These are phyloP conservation scores for Hyla sarda DNA, from an alignment of 2,113 vertebrate species.

Conservation along the genomic window DNA sequence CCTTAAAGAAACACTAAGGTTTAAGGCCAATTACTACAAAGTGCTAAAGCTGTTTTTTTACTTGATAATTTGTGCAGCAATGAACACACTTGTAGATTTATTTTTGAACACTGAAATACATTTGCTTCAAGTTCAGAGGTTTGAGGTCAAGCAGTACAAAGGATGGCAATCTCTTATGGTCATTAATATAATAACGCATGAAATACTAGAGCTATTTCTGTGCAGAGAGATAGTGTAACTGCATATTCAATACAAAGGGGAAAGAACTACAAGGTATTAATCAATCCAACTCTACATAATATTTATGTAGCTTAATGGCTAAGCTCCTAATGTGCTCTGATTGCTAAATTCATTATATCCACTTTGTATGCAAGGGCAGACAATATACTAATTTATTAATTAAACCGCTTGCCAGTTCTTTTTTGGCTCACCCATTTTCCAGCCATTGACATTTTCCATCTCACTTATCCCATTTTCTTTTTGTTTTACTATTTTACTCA, in stretches of 20 bases:
- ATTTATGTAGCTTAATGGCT: constrained; percentile 52
- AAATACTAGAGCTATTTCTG: constrained; percentile 5
- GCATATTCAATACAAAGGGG: constrained; percentile 27
- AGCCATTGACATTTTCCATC: constrained; percentile 31
- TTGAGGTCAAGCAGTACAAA: constrained; percentile 50
- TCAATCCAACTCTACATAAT: constrained; percentile 37
- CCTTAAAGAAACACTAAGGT: constrained; percentile 54
- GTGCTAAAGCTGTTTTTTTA: constrained; percentile 53
- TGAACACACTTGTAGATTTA: constrained; percentile 50
- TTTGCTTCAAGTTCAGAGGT: constrained; percentile 53
- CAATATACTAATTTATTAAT: constrained; percentile 45
- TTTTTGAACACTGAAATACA: constrained; percentile 43
- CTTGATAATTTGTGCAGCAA: constrained; percentile 53
- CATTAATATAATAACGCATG: constrained; percentile 31
- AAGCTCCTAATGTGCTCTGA: constrained; percentile 30
- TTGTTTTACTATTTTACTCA: background rate
- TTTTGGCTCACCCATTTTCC: constrained; percentile 36
- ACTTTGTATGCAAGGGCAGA: constrained; percentile 39
- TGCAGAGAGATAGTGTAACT: constrained; percentile 13
- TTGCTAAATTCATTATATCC: constrained; percentile 46
- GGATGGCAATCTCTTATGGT: constrained; percentile 23
- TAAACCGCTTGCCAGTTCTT: constrained; percentile 37
- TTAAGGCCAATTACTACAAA: constrained; percentile 58
- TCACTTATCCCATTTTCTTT: constrained; percentile 6
- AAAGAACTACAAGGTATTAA: constrained; percentile 38